Conservation (phyloP, 1,140 invertebrate genomes). For the Drosophila ananassae region DNA sequence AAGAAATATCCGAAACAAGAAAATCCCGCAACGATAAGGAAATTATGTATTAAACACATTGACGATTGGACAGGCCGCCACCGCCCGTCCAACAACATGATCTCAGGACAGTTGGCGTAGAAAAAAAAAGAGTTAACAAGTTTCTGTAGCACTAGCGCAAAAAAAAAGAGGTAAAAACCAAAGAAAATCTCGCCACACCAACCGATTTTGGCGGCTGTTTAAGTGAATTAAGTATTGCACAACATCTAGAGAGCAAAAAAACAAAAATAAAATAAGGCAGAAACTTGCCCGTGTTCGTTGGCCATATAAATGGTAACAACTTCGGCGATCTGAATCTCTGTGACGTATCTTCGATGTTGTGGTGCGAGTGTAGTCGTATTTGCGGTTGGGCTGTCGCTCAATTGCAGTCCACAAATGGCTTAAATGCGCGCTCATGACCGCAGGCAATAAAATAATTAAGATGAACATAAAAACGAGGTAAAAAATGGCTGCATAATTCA, state of each 20-base stretch:
- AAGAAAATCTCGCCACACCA: slow-evolving; percentile 68
- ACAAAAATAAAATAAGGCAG: slow-evolving; percentile 18
- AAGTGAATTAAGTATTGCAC: slow-evolving; percentile 80
- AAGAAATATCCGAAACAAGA: slow-evolving; percentile 34
- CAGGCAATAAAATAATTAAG: slow-evolving; percentile 82
- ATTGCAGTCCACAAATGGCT: slow-evolving; percentile 76
- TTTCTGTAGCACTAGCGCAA: slow-evolving; percentile 30
- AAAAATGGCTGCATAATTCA: slow-evolving; percentile 77
- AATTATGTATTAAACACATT: slow-evolving; percentile 81
- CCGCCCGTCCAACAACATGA: slow-evolving; percentile 64
- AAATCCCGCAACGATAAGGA: slow-evolving; percentile 67
- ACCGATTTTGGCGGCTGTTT: slow-evolving; percentile 71
- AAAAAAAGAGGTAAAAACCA: slow-evolving; percentile 49
- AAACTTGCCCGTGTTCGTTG: slow-evolving; percentile 74
- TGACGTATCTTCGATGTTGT: slow-evolving; percentile 28
- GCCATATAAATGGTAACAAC: slow-evolving; percentile 81
- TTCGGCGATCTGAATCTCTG: slow-evolving; percentile 53
- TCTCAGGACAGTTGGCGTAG: slow-evolving; percentile 43
- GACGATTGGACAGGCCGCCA: slow-evolving; percentile 64
- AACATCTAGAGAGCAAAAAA: slow-evolving; percentile 44
- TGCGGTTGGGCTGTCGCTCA: slow-evolving; percentile 56
- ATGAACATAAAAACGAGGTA: slow-evolving; percentile 49
- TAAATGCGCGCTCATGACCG: slow-evolving; percentile 80
- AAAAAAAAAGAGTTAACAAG: slow-evolving; percentile 73
- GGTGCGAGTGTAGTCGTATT: slow-evolving; percentile 14